Evolutionary conservation across 2,797 vertebrate species (phyloP).

Genomic region (Adrianichthys oophorus): DNA sequence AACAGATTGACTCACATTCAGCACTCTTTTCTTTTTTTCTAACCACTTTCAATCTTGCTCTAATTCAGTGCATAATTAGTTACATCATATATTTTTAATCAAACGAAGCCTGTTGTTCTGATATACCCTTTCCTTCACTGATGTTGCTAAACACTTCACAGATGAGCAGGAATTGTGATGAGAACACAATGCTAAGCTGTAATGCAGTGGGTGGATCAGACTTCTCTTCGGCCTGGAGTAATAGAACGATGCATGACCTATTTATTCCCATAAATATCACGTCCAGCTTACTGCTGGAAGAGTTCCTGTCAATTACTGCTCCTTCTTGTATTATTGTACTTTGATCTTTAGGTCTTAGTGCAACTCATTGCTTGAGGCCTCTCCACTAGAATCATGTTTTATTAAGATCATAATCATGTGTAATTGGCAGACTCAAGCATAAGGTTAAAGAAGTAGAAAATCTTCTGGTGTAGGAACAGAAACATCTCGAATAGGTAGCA

Average conservation of each 20-base stretch:
- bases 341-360: conserved; percentile 67
- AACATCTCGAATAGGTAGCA: conserved; percentile 7
- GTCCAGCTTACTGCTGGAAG: conserved; percentile 57
- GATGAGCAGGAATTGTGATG: conserved; percentile 35
- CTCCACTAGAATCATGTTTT: conserved; percentile 42
- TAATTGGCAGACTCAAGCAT: conserved; percentile 53
- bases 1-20: conserved; percentile 85
- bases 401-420: conserved; percentile 63
- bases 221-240: conserved; percentile 36
- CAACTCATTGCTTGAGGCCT: conserved; percentile 56
- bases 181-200: conserved; percentile 37
- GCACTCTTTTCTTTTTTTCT: conserved; percentile 68
- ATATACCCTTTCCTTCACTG: conserved; percentile 25
- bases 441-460: conserved; percentile 45
- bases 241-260: conserved; percentile 58
- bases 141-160: conserved; percentile 37
- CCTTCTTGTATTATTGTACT: conserved; percentile 64
- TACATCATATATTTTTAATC: conserved; percentile 78
- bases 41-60: conserved; percentile 73
- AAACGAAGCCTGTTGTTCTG: conserved; percentile 62
- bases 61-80: conserved; percentile 83
- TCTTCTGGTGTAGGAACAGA: conserved; percentile 17
- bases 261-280: conserved; percentile 69
- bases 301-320: conserved; percentile 61
- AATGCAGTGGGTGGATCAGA: conserved; percentile 55